Evolutionary conservation across 2,888 invertebrate species (phyloP).

Genomic region (Matsumyia berberina): DNA sequence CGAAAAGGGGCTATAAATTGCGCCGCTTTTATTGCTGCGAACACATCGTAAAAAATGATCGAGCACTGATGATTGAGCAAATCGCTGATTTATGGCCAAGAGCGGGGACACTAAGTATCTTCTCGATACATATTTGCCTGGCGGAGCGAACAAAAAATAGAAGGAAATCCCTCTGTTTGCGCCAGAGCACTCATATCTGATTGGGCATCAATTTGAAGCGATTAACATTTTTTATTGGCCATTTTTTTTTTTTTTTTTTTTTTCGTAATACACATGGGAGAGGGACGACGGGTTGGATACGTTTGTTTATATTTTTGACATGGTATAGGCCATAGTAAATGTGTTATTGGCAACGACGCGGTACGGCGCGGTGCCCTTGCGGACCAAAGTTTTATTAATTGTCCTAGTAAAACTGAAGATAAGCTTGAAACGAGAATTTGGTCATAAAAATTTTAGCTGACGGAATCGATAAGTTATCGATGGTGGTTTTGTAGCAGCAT

Average conservation of each 20-base stretch:
- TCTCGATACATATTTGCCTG: conserved; percentile 22
- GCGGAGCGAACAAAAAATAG: conserved; percentile 3
- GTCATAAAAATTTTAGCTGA: neutral
- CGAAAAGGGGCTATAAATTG: conserved; percentile 62
- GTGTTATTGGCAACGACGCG: neutral
- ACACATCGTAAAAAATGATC: conserved; percentile 76
- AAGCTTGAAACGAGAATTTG: neutral
- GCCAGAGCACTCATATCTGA: conserved; percentile 37
- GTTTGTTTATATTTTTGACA: conserved; percentile 21
- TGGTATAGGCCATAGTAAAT: neutral
- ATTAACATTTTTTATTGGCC: conserved; percentile 54
- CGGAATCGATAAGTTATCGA: neutral
- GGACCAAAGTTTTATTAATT: neutral
- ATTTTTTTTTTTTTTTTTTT: conserved; percentile 23
- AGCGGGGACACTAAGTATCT: conserved; percentile 57
- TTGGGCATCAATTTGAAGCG: conserved; percentile 60
- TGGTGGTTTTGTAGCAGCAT: neutral
- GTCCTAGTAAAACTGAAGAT: neutral
- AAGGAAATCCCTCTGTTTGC: neutral
- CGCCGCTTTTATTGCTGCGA: conserved; percentile 67
- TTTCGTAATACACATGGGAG: conserved; percentile 22
- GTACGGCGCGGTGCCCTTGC: neutral
- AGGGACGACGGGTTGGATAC: conserved; percentile 11
- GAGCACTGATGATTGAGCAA: conserved; percentile 76
- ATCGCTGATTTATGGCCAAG: conserved; percentile 71